Conservation (phyloP, 2,888 invertebrate species). For the Rhogogaster chlorosoma region DNA sequence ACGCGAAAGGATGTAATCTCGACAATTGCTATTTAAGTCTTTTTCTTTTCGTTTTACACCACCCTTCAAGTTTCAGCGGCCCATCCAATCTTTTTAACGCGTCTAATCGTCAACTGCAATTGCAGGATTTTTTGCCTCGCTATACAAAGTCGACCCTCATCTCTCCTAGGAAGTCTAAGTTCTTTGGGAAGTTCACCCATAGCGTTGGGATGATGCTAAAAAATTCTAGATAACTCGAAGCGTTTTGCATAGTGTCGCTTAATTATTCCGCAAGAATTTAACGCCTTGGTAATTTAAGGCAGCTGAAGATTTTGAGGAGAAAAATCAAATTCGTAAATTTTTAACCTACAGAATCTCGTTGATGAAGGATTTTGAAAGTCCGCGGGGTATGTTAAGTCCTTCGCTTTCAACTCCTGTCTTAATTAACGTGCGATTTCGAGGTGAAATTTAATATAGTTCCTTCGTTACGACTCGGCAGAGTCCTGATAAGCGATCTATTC, state of each 20-base stretch:
- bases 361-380: slow-evolving; percentile 17
- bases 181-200: neutral
- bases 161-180: neutral
- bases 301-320: neutral
- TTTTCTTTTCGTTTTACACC: slow-evolving; percentile 11
- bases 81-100: slow-evolving; percentile 38
- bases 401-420: slow-evolving; percentile 25
- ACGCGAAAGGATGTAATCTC: slow-evolving; percentile 14
- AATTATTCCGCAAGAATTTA: neutral
- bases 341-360: neutral
- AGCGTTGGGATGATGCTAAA: neutral
- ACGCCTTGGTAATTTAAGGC: neutral
- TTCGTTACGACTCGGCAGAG: neutral
- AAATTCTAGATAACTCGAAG: neutral
- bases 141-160: neutral
- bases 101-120: slow-evolving; percentile 38
- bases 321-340: neutral
- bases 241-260: neutral
- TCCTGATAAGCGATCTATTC: slow-evolving; percentile 1
- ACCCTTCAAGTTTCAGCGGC: slow-evolving; percentile 18
- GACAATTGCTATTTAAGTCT: slow-evolving; percentile 22
- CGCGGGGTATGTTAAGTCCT: neutral
- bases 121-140: slow-evolving; percentile 1
- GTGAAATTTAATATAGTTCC: slow-evolving; percentile 14
- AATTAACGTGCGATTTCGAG: slow-evolving; percentile 26